Conservation (phyloP, 2,888 invertebrate genomes). For the Drosophila cognata region DNA sequence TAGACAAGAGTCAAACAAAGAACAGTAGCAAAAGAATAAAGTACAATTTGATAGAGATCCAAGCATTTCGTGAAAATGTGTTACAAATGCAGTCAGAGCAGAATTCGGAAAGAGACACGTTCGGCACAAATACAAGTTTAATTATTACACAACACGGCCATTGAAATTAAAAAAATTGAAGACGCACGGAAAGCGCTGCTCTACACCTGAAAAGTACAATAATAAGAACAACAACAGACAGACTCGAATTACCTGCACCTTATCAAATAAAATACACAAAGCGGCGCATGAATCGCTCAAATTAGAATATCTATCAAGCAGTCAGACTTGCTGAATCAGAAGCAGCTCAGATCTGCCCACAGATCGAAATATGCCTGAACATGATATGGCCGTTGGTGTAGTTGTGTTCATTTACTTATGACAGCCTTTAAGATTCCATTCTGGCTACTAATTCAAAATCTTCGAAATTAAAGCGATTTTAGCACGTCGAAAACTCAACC, state of each 20-base stretch:
- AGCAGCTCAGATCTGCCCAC: conserved; percentile 19
- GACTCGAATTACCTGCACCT: conserved; percentile 73
- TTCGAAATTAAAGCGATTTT: conserved; percentile 70
- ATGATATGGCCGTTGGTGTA: neutral
- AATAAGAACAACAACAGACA: conserved; percentile 1
- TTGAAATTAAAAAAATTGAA: conserved; percentile 74
- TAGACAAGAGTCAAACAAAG: conserved; percentile 33
- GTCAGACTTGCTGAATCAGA: conserved; percentile 16
- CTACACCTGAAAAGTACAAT: conserved; percentile 22
- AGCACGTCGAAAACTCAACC: conserved; percentile 57
- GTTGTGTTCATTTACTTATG: conserved; percentile 14
- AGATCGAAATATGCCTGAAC: neutral
- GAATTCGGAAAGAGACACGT: conserved; percentile 80
- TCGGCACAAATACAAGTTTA: conserved; percentile 76
- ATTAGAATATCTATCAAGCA: conserved; percentile 71
- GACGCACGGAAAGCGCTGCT: conserved; percentile 37
- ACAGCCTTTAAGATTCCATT: conserved; percentile 46
- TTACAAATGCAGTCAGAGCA: conserved; percentile 69
- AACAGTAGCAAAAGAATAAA: conserved; percentile 28
- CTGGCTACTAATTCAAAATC: conserved; percentile 45
- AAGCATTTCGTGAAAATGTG: conserved; percentile 60
- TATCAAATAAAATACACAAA: conserved; percentile 75
- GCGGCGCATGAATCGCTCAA: conserved; percentile 53
- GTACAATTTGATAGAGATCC: conserved; percentile 42
- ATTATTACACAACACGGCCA: conserved; percentile 77